phyloP scores from a whole-genome alignment of 2,797 vertebrate genomes.

The Phataginus tricuspis region DNA sequence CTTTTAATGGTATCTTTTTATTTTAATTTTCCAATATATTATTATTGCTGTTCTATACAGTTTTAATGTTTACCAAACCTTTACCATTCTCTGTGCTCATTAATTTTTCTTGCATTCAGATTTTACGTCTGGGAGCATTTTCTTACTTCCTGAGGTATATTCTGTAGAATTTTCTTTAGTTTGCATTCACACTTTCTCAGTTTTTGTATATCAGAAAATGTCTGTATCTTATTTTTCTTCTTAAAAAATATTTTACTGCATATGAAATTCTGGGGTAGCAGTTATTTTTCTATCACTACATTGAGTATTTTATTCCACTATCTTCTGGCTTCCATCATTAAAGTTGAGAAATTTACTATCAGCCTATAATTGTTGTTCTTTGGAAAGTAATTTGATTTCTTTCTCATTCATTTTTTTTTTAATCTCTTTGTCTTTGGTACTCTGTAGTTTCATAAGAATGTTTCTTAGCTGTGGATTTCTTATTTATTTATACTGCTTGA shows the following conservation, averaged over 20 bases:
- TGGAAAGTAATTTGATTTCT: neutral
- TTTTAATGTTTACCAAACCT: neutral
- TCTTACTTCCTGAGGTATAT: neutral
- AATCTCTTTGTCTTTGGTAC: neutral
- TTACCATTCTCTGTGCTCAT: neutral
- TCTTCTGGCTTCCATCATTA: neutral
- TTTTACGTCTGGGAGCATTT: neutral
- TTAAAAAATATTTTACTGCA: neutral
- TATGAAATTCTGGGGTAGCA: neutral
- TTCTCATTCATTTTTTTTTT: neutral
- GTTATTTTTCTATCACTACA: neutral
- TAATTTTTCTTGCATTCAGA: neutral
- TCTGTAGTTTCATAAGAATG: neutral
- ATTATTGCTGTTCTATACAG: neutral
- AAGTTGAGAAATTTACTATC: neutral
- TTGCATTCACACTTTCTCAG: neutral
- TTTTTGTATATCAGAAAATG: neutral
- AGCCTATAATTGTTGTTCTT: neutral
- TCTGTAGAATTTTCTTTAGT: neutral
- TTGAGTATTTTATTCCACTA: neutral
- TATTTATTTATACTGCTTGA: neutral
- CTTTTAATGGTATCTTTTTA: neutral
- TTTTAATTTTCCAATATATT: neutral
- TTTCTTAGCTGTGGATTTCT: neutral
- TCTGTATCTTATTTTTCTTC: neutral